Percentiles rank a stretch among this genome's conserved stretches.
Conservation (phyloP, 2,888 invertebrate genomes). For the Auanema sp. region DNA sequence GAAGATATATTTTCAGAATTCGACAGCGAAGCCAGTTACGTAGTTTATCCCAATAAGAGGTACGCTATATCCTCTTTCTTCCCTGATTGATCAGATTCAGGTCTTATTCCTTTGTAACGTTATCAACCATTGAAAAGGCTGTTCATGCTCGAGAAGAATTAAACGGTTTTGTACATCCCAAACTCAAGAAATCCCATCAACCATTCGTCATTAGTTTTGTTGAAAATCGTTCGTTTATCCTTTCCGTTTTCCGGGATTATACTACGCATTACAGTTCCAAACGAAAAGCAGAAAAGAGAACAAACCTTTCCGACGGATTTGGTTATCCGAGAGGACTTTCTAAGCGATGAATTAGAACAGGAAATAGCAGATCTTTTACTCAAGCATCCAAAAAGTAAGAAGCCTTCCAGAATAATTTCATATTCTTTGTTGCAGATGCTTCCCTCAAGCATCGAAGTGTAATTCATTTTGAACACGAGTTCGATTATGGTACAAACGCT, state of each 20-base stretch:
- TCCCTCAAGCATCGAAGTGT: constrained; percentile 56
- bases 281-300: constrained; percentile 19
- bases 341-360: constrained; percentile 32
- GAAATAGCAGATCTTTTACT: constrained; percentile 24
- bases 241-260: not conserved
- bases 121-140: constrained; percentile 30
- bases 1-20: constrained; percentile 39
- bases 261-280: constrained; percentile 35
- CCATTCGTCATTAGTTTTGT: constrained; percentile 47
- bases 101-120: constrained; percentile 49
- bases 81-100: constrained; percentile 13
- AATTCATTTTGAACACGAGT: constrained; percentile 58
- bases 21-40: constrained; percentile 31
- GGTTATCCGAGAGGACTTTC: constrained; percentile 43
- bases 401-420: not conserved
- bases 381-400: constrained; percentile 26
- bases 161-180: constrained; percentile 34
- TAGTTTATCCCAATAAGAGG: constrained; percentile 50
- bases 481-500: constrained; percentile 55
- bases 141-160: constrained; percentile 28
- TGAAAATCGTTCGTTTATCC: constrained; percentile 27
- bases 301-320: constrained; percentile 42
- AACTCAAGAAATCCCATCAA: constrained; percentile 37
- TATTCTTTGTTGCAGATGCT: constrained; percentile 19
- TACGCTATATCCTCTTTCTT: constrained; percentile 2